A percentile compares a stretch with the other conserved stretches of the same genome.
phyloP scores from a whole-genome alignment of 2,888 invertebrate genomes.

The Rhagium mordax region DNA sequence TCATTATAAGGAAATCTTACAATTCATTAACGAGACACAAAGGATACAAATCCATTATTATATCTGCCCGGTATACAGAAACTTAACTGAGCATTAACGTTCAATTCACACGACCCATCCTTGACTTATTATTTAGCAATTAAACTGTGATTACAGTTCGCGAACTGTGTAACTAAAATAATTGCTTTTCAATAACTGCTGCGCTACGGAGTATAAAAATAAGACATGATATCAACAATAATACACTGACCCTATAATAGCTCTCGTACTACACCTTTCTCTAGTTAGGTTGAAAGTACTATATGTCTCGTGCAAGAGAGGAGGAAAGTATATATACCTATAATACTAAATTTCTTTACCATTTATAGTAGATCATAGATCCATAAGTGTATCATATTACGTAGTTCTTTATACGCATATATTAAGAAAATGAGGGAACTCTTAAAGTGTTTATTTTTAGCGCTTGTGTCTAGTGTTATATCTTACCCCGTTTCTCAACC shows the following conservation, averaged over 20 bases:
- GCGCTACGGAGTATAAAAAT: slow-evolving; percentile 41
- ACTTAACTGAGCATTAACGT: background rate
- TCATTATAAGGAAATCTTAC: no score
- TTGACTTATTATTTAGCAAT: slow-evolving; percentile 23
- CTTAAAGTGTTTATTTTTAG: slow-evolving; percentile 46
- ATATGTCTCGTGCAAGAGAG: slow-evolving; percentile 28
- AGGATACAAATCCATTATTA: no score
- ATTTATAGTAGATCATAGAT: background rate
- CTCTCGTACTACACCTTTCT: slow-evolving; percentile 51
- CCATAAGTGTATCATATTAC: background rate
- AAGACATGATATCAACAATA: slow-evolving; percentile 42
- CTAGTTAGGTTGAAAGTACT: slow-evolving; percentile 34
- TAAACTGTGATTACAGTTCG: slow-evolving; percentile 15
- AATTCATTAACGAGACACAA: no score
- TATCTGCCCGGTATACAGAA: background rate
- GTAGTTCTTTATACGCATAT: background rate
- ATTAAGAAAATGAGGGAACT: slow-evolving; percentile 48
- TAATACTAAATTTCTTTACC: slow-evolving; percentile 20
- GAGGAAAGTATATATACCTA: slow-evolving; percentile 44
- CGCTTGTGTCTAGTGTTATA: slow-evolving; percentile 49
- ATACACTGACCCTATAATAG: slow-evolving; percentile 48
- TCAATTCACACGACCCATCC: slow-evolving; percentile 25
- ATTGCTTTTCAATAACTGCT: slow-evolving; percentile 26
- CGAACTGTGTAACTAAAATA: slow-evolving; percentile 25
- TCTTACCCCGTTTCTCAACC: slow-evolving; percentile 58